These are phyloP conservation scores for Ranitomeya imitator DNA, from an alignment of 2,113 vertebrate species.

Conservation along the genomic window DNA sequence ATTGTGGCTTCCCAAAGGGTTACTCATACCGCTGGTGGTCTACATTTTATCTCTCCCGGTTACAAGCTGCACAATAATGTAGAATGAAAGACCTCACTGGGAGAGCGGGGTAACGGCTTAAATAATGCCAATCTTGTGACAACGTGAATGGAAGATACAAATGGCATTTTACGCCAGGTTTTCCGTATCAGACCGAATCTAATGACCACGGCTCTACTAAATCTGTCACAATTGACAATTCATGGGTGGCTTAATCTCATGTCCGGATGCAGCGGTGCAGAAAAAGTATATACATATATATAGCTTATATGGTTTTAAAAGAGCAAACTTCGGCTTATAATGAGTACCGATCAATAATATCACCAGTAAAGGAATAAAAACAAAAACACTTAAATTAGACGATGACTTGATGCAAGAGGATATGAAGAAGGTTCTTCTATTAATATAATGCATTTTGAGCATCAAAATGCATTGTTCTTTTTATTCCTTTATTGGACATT, in stretches of 20 bases:
- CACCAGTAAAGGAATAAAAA: too few relatives aligned
- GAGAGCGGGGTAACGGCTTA: neutral
- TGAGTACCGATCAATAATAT: too few relatives aligned
- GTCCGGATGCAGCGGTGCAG: neutral
- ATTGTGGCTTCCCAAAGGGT: conserved; percentile 20
- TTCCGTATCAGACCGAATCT: neutral
- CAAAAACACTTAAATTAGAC: too few relatives aligned
- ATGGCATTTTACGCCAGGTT: neutral
- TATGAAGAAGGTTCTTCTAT: too few relatives aligned
- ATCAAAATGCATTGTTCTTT: too few relatives aligned
- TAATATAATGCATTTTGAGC: too few relatives aligned
- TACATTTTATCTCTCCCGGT: conserved; percentile 23
- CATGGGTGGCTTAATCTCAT: neutral
- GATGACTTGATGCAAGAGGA: too few relatives aligned
- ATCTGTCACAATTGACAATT: neutral
- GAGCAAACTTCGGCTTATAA: too few relatives aligned
- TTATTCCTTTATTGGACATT: too few relatives aligned
- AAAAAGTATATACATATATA: neutral
- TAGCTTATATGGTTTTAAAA: neutral
- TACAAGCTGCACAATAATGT: conserved; percentile 23
- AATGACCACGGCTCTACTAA: neutral
- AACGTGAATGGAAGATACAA: neutral
- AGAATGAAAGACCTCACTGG: conserved; percentile 3
- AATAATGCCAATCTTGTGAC: conserved; percentile 6
- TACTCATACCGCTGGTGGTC: conserved; percentile 44